Base-by-base conservation (phyloP, 2,113 vertebrate genomes). In the Anguilla japonica region DNA sequence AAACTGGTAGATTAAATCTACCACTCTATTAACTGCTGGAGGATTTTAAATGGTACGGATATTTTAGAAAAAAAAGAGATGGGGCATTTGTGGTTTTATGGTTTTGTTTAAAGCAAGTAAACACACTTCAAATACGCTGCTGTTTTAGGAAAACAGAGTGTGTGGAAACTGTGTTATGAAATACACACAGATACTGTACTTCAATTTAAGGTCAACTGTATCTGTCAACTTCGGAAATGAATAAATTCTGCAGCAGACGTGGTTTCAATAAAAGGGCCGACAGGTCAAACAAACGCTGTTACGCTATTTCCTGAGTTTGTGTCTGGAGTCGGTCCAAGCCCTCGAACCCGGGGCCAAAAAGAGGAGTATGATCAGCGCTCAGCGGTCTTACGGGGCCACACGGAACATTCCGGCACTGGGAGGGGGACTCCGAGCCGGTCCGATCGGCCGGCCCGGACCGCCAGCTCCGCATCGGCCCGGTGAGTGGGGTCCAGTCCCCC, bases 401-500 rank as follows among this genome's bases (percentile, higher is more conserved):
- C 20, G 22, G 60, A 67, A 67, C 18, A 26, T 67, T 67, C 60
- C 8, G 60, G 60, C 8, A 14, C 22, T 22, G 60, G 18, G 60
- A 14, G 56, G 22, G 60, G 60, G 11, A 7, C 60, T 22, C 60
- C 9, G 60, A 11, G 60, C 5, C 18, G 22, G 1, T 8, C 60
- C 0, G 57, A 60, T 20, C 3, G 57, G 57, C 57, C 15, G 18
- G 57, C 15, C 15, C 15, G 57, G 57, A 89, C 85, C 80, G 85
- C 53, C 89, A 89, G 89, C 85, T 90, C 87, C 75, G 79, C 60
- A 67, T 20, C 8, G 60, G 60, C 4, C 22, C 41, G 88, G 53
- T n/a, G 41, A 63, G 60, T 63, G 81, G 81, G 86, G 85, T 57
- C 14, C 34, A 83, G 87, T 53, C 50, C 8, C 11, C 50, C 11